Conservation (phyloP, 1,140 invertebrate genomes). For the Temnothorax longispinosus region DNA sequence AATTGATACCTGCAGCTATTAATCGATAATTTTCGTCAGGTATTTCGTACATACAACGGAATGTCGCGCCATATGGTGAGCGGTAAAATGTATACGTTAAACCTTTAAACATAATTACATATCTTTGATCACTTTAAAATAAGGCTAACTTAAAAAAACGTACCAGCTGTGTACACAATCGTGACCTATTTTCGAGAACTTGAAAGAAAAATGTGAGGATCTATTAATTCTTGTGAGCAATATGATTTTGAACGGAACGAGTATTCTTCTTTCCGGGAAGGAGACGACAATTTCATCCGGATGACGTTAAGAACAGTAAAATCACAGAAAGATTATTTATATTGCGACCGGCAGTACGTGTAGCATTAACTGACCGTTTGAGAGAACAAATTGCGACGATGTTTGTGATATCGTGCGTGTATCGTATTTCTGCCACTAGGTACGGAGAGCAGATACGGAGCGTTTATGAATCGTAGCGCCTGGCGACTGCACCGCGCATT, state of each 20-base stretch:
- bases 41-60: background rate
- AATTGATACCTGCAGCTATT: background rate
- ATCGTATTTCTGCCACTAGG: slow-evolving; percentile 40
- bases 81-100: background rate
- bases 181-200: background rate
- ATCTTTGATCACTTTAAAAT: background rate
- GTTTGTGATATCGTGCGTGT: background rate
- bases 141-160: background rate
- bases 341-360: background rate
- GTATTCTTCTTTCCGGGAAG: background rate
- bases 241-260: background rate
- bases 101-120: background rate
- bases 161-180: background rate
- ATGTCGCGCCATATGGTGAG: slow-evolving; percentile 26
- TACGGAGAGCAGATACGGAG: slow-evolving; percentile 3
- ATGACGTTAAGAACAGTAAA: background rate
- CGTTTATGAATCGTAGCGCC: slow-evolving; percentile 46
- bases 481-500: slow-evolving; percentile 72
- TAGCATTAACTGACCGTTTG: background rate
- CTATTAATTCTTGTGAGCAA: background rate
- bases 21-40: background rate
- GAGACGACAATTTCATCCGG: background rate
- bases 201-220: too few species aligned
- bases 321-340: slow-evolving; percentile 7
- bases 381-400: background rate